These are phyloP conservation scores for Drosophila athabasca DNA, from an alignment of 1,140 invertebrate genomes.

Conservation along the genomic window DNA sequence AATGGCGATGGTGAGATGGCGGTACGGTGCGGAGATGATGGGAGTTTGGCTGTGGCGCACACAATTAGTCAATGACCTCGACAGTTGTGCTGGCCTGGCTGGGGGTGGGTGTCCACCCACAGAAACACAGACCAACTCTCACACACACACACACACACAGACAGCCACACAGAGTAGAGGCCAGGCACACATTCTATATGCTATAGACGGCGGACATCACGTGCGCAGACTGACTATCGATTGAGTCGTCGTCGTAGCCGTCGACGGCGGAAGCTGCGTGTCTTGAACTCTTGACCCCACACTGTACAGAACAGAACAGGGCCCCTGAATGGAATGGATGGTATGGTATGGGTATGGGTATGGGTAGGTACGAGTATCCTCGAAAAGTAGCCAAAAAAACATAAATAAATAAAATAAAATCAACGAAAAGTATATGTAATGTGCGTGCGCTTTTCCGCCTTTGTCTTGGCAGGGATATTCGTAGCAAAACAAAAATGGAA, in stretches of 20 bases:
- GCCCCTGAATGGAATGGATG: neutral
- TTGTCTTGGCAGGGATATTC: constrained; percentile 58
- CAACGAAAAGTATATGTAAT: constrained; percentile 13
- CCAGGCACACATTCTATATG: constrained; percentile 16
- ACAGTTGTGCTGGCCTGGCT: constrained; percentile 31
- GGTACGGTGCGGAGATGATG: constrained; percentile 4
- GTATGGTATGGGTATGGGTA: too few relatives aligned
- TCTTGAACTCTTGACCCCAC: constrained; percentile 78
- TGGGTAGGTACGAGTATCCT: neutral
- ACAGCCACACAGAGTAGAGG: neutral
- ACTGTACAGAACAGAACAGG: neutral
- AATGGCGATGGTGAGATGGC: neutral
- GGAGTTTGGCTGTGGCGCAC: constrained; percentile 51
- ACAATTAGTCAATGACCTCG: constrained; percentile 81
- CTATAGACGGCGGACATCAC: constrained; percentile 56
- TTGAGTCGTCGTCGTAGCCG: constrained; percentile 62
- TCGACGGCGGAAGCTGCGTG: constrained; percentile 74
- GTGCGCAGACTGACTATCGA: constrained; percentile 79
- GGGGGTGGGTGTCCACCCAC: constrained; percentile 42
- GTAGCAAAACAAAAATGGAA: constrained; percentile 71
- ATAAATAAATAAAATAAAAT: constrained; percentile 57
- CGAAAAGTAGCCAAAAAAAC: constrained; percentile 41
- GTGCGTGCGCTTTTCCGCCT: constrained; percentile 43
- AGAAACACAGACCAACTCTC: neutral
- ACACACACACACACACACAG: constrained; percentile 8